Evolutionary conservation across 2,888 invertebrate genomes (phyloP).

Genomic region (Thumatha senex): DNA sequence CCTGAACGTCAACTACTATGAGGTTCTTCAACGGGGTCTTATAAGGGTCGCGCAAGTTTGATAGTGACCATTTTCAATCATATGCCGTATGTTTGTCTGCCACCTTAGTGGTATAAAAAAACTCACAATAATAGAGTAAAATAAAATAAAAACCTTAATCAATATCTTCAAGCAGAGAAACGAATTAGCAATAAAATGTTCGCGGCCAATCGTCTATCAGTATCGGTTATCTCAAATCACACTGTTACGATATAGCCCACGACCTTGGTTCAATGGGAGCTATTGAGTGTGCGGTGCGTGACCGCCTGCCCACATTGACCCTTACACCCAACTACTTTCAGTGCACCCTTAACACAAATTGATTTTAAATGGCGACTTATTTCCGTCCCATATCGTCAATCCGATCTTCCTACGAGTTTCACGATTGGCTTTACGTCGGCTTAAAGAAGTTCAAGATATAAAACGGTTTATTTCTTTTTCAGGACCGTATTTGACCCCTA

Average conservation of each 20-base stretch:
- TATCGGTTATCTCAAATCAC: slow-evolving; percentile 33
- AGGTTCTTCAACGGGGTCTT: too few relatives aligned
- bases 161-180: slow-evolving; percentile 3
- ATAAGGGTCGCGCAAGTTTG: too few relatives aligned
- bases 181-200: slow-evolving; percentile 39
- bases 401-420: slow-evolving; percentile 82
- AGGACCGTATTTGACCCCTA: slow-evolving; percentile 63
- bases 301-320: slow-evolving; percentile 48
- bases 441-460: slow-evolving; percentile 79
- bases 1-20: too few relatives aligned
- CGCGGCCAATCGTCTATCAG: slow-evolving; percentile 34
- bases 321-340: slow-evolving; percentile 69
- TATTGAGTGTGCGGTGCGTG: slow-evolving; percentile 40
- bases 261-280: slow-evolving; percentile 31
- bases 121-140: too few relatives aligned
- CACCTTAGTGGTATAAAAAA: too few relatives aligned
- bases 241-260: slow-evolving; percentile 43
- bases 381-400: slow-evolving; percentile 81
- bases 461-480: slow-evolving; percentile 81
- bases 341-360: slow-evolving; percentile 81
- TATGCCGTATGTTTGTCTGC: too few relatives aligned
- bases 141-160: too few relatives aligned
- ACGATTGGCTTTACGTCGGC: slow-evolving; percentile 77
- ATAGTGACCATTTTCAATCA: too few relatives aligned
- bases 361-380: slow-evolving; percentile 84